These are phyloP conservation scores for Ochlodes sylvanus DNA, from an alignment of 2,888 invertebrate genomes.

Conservation along the genomic window DNA sequence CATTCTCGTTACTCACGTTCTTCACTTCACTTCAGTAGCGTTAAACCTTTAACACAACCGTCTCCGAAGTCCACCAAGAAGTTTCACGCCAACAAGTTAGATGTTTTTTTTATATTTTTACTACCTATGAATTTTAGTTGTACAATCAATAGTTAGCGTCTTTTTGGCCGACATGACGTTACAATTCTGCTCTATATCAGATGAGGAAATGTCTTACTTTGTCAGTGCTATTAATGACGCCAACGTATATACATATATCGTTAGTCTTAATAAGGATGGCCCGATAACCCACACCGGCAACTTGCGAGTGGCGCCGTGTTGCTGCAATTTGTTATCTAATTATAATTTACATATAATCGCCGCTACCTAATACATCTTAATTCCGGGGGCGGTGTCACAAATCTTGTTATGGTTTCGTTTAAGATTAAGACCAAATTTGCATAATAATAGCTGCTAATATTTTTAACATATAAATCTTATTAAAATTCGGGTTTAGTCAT, in stretches of 20 bases:
- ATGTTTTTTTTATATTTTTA: too few species aligned
- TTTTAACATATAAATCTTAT: background rate
- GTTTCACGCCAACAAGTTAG: too few species aligned
- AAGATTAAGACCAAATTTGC: background rate
- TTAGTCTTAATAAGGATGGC: constrained; percentile 33
- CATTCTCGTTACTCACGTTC: too few species aligned
- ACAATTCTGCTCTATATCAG: constrained; percentile 20
- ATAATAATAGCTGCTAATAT: background rate
- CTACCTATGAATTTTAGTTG: too few species aligned
- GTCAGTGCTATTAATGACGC: constrained; percentile 20
- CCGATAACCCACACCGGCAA: constrained; percentile 43
- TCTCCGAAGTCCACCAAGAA: too few species aligned
- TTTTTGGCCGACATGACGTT: background rate
- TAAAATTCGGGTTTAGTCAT: too few species aligned
- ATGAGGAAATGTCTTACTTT: constrained; percentile 23
- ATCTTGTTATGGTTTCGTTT: constrained; percentile 22
- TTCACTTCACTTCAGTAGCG: too few species aligned
- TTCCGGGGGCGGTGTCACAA: constrained; percentile 22
- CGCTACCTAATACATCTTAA: constrained; percentile 28
- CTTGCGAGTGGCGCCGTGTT: constrained; percentile 40
- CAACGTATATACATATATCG: constrained; percentile 25
- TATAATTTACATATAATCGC: constrained; percentile 37
- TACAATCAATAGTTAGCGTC: background rate
- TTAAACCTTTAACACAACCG: too few species aligned
- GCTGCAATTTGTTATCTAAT: constrained; percentile 41